Conservation (phyloP, 2,797 vertebrate species). For the Cyclopterus lumpus region DNA sequence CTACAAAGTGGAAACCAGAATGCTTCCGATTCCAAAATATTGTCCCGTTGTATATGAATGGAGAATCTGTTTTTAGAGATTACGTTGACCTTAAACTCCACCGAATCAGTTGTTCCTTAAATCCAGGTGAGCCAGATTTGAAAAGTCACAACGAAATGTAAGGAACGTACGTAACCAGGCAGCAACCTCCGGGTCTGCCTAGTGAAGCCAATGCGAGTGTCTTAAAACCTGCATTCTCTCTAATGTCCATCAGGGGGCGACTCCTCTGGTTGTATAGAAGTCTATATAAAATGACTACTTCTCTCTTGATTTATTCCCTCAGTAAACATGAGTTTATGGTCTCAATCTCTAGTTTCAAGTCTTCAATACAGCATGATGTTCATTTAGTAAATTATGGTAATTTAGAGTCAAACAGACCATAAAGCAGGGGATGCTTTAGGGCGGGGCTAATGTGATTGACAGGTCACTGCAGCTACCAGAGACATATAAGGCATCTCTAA, state of each 20-base stretch:
- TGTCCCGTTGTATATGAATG: neutral
- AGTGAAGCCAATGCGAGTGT: too few relatives aligned
- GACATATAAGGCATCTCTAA: neutral
- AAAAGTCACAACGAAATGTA: neutral
- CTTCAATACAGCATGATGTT: too few relatives aligned
- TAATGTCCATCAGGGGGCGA: too few relatives aligned
- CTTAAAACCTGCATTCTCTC: neutral
- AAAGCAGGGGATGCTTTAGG: neutral
- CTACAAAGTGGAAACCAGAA: too few relatives aligned
- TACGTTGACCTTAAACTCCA: too few relatives aligned
- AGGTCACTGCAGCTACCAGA: too few relatives aligned
- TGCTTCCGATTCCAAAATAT: neutral
- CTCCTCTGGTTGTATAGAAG: too few relatives aligned
- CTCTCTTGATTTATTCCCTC: too few relatives aligned
- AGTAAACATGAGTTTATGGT: too few relatives aligned
- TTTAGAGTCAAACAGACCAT: neutral
- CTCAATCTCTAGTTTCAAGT: too few relatives aligned
- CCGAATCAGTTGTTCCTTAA: neutral
- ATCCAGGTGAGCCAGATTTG: neutral
- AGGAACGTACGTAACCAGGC: neutral
- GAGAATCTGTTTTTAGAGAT: neutral
- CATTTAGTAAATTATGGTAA: too few relatives aligned
- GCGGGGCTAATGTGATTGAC: neutral
- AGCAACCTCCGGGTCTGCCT: neutral
- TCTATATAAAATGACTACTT: too few relatives aligned